Evolutionary conservation across 1,140 invertebrate genomes (phyloP).

Genomic region (Drosophila sturtevanti): DNA sequence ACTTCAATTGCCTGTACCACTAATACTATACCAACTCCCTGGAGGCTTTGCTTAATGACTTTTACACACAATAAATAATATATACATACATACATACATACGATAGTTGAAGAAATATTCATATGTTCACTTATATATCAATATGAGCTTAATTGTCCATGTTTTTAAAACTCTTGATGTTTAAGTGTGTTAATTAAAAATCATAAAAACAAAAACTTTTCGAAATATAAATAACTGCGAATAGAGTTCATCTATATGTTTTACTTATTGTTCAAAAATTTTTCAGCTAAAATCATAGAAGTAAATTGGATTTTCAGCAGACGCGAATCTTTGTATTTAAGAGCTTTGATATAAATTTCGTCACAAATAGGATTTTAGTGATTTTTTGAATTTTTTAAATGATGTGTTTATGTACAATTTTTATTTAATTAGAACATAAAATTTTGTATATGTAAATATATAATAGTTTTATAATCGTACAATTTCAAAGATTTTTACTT

Average conservation of each 20-base stretch:
- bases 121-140: conserved; percentile 6
- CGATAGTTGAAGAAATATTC: neutral
- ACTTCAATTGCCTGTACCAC: neutral
- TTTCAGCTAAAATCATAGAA: no score
- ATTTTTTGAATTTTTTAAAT: no score
- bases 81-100: neutral
- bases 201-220: neutral
- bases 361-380: no score
- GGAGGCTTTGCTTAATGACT: neutral
- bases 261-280: no score
- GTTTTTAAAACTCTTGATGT: conserved; percentile 51
- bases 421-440: conserved; percentile 52
- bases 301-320: no score
- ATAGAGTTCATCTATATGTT: neutral
- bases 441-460: conserved; percentile 19
- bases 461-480: conserved; percentile 67
- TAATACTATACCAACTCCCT: neutral
- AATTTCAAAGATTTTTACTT: conserved; percentile 65
- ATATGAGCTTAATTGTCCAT: conserved; percentile 19
- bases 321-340: no score
- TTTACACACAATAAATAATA: neutral
- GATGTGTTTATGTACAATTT: conserved; percentile 60
- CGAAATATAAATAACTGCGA: no score
- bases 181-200: conserved; percentile 47
- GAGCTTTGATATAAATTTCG: no score